Evolutionary conservation across 2,797 vertebrate species (phyloP).

Genomic region (Catostomus latipinnis): DNA sequence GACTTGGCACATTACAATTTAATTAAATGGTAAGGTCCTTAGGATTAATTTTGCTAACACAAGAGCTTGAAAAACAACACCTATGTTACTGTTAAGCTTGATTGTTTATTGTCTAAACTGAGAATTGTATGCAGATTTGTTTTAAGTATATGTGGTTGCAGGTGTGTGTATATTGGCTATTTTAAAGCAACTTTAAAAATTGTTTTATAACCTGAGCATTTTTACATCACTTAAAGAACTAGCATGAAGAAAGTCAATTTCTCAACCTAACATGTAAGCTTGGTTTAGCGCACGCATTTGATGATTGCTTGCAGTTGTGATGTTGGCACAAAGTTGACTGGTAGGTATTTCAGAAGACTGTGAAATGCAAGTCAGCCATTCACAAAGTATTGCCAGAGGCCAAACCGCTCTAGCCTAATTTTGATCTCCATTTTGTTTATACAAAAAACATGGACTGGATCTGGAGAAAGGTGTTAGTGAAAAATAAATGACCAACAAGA

Average conservation of each 20-base stretch:
- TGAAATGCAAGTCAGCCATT: constrained; percentile 7
- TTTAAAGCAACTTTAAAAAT: no score
- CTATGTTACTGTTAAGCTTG: not conserved
- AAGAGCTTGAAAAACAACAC: not conserved
- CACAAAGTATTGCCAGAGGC: not conserved
- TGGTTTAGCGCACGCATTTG: not conserved
- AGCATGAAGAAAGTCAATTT: not conserved
- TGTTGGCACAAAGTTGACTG: constrained; percentile 2
- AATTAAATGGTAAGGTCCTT: no score
- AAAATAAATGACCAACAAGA: constrained; percentile 12
- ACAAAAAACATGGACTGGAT: constrained; percentile 8
- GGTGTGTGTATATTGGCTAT: no score
- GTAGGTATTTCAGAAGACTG: constrained; percentile 9
- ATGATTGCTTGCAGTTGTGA: not conserved
- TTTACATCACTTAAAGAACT: not conserved
- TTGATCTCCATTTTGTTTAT: constrained; percentile 19
- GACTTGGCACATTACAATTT: no score
- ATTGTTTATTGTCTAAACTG: constrained; percentile 14
- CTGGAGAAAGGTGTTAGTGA: not conserved
- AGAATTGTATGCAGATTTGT: not conserved
- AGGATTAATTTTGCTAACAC: no score
- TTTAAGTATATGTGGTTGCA: not conserved
- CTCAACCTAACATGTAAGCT: not conserved
- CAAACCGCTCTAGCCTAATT: constrained; percentile 15
- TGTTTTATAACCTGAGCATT: not conserved